These are phyloP conservation scores for Phymorhynchus buccinoides DNA, from an alignment of 1,140 invertebrate species.

Conservation along the genomic window DNA sequence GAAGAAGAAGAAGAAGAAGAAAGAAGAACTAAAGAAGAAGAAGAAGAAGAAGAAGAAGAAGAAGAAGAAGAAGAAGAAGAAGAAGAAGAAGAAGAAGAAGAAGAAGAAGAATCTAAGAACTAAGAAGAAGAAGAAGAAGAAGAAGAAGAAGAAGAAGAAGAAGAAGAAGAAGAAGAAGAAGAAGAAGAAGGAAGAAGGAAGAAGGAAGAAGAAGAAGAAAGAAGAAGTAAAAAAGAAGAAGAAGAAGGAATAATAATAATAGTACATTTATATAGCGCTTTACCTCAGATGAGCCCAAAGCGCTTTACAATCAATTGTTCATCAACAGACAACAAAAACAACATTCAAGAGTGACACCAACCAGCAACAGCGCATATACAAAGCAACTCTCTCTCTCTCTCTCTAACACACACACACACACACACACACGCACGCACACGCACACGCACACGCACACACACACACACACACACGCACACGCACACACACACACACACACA, in stretches of 20 bases:
- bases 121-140: neutral
- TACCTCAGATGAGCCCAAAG: too few relatives aligned
- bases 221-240: too few relatives aligned
- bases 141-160: neutral
- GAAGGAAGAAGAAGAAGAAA: neutral
- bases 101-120: neutral
- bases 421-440: neutral
- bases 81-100: neutral
- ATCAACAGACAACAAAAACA: too few relatives aligned
- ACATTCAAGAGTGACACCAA: too few relatives aligned
- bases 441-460: neutral
- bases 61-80: too few relatives aligned
- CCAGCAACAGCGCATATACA: too few relatives aligned
- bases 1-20: too few relatives aligned
- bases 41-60: neutral
- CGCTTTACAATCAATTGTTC: too few relatives aligned
- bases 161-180: too few relatives aligned
- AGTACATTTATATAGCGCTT: too few relatives aligned
- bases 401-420: too few relatives aligned
- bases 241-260: neutral
- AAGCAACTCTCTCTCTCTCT: too few relatives aligned
- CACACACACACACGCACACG: neutral
- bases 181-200: neutral
- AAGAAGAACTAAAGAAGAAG: neutral
- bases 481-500: conserved; percentile 16